These are phyloP conservation scores for Theonella swinhoei DNA, from an alignment of 37 sponge, comb jelly and placozoan species.

Conservation along the genomic window DNA sequence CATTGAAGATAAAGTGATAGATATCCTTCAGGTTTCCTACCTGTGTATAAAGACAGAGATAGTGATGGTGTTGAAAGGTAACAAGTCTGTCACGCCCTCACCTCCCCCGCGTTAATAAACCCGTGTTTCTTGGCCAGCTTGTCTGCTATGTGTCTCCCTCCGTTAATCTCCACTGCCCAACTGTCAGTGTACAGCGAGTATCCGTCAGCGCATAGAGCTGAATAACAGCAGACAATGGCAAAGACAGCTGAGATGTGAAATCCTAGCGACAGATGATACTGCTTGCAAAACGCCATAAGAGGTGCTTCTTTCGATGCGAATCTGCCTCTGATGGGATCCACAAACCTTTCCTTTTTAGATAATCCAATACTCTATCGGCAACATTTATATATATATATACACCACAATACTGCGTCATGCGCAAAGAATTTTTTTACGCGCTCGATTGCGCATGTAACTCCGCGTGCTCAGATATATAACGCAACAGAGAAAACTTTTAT, in stretches of 20 bases:
- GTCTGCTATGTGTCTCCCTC: conserved; percentile 41
- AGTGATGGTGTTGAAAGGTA: not conserved
- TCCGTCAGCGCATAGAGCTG: not conserved
- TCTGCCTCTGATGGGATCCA: too few relatives aligned
- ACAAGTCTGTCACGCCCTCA: not conserved
- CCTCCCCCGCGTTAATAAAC: conserved; percentile 50
- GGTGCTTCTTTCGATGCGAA: too few relatives aligned
- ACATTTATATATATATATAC: too few relatives aligned
- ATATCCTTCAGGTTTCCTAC: conserved; percentile 29
- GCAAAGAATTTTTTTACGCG: too few relatives aligned
- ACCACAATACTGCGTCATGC: too few relatives aligned
- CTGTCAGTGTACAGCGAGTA: conserved; percentile 1
- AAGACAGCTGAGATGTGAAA: not conserved
- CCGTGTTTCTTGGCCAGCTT: conserved; percentile 53
- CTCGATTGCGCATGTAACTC: too few relatives aligned
- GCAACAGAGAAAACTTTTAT: too few relatives aligned
- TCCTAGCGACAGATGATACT: too few relatives aligned
- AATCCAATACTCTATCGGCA: too few relatives aligned
- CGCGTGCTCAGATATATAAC: too few relatives aligned
- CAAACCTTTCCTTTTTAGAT: too few relatives aligned
- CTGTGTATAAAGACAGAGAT: not conserved
- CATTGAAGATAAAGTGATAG: conserved; percentile 26
- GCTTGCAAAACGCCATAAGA: too few relatives aligned
- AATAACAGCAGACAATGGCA: not conserved
- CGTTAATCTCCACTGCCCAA: conserved; percentile 32